Percentiles rank a stretch among this genome's conserved stretches.
phyloP scores from a whole-genome alignment of 2,113 vertebrate genomes.

The Hystrix brachyura region DNA sequence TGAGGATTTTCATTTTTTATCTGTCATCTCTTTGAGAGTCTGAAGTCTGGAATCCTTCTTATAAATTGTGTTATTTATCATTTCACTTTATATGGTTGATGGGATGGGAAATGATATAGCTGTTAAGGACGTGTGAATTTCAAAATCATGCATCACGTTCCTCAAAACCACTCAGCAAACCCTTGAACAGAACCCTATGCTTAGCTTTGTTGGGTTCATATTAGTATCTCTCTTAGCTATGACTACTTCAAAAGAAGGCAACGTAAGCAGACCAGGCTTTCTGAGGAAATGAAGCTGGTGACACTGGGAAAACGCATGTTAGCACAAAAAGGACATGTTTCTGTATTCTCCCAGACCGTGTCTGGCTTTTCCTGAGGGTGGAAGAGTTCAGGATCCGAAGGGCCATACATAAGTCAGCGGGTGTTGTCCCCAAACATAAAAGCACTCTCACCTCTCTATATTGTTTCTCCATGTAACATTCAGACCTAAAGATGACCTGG shows the following conservation, averaged over 20 bases:
- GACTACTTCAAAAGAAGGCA: background rate
- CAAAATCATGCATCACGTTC: background rate
- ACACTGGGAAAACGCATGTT: background rate
- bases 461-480: background rate
- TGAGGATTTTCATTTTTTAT: background rate
- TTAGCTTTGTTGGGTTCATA: background rate
- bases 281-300: background rate
- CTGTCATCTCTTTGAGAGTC: background rate
- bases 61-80: background rate
- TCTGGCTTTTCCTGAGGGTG: background rate
- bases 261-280: background rate
- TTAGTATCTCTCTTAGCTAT: background rate
- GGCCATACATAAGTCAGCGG: background rate
- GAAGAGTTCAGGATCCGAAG: background rate
- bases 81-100: background rate
- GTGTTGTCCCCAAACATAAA: background rate
- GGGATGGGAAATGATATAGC: background rate
- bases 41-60: background rate
- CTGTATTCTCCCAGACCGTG: background rate
- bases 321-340: background rate
- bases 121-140: background rate
- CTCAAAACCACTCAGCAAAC: slow-evolving; percentile 18
- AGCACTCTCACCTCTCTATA: background rate
- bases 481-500: background rate
- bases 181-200: background rate